These are phyloP conservation scores for Ophion ellenae DNA, from an alignment of 2,888 invertebrate species.

Conservation along the genomic window DNA sequence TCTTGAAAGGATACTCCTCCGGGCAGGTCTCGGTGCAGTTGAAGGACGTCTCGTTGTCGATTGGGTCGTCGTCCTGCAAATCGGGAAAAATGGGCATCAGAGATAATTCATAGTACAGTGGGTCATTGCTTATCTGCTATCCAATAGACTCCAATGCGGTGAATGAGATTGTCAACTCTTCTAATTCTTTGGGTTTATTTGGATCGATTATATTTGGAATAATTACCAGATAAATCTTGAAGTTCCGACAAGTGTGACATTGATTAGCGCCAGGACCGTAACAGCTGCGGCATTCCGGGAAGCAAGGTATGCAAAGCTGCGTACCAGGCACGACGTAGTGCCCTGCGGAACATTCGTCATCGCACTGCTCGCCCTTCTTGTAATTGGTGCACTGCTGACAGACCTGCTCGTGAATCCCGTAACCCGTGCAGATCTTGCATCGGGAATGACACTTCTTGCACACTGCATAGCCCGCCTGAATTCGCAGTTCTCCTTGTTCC, in stretches of 20 bases:
- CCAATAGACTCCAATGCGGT: not conserved
- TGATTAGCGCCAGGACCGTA: conserved; percentile 90
- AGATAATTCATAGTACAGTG: not conserved
- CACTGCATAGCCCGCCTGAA: conserved; percentile 92
- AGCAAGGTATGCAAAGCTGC: conserved; percentile 90
- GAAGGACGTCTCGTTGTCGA: conserved; percentile 89
- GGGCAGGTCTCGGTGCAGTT: conserved; percentile 95
- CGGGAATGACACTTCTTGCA: conserved; percentile 96
- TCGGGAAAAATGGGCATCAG: not conserved
- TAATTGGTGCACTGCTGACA: conserved; percentile 95
- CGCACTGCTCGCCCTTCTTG: conserved; percentile 94
- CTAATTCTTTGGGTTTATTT: not conserved
- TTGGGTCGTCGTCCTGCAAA: conserved; percentile 84
- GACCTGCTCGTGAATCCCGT: conserved; percentile 93
- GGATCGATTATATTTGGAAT: not conserved
- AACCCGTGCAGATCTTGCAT: conserved; percentile 94
- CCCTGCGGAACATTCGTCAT: conserved; percentile 94
- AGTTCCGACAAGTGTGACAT: conserved; percentile 91
- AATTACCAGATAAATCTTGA: conserved; percentile 87
- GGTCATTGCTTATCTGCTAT: too few species aligned
- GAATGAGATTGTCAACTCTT: not conserved
- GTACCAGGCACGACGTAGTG: conserved; percentile 91
- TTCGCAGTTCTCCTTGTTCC: conserved; percentile 89
- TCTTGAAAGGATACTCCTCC: conserved; percentile 90
- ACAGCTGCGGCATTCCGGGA: conserved; percentile 94